A percentile compares a stretch with the other conserved stretches of the same genome.
These are phyloP conservation scores for Harpalus rufipes DNA, from an alignment of 2,888 invertebrate species.

Conservation along the genomic window DNA sequence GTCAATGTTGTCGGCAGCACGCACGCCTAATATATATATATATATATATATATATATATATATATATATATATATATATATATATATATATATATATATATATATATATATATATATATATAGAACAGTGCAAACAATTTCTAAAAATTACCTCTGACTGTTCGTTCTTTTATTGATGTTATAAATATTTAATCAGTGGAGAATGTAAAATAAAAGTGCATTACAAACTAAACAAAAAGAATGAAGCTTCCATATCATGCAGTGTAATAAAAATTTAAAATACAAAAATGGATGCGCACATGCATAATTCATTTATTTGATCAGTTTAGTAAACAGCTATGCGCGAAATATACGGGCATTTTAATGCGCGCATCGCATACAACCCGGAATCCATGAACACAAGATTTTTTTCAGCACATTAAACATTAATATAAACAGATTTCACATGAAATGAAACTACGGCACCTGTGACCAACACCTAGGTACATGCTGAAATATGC, in stretches of 20 bases:
- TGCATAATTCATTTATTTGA: slow-evolving; percentile 39
- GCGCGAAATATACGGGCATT: slow-evolving; percentile 16
- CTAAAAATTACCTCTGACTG: not conserved
- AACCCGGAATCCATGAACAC: slow-evolving; percentile 35
- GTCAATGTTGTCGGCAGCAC: no score
- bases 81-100: no score
- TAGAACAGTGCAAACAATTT: no score
- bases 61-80: no score
- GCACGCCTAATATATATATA: no score
- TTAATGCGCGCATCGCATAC: slow-evolving; percentile 37
- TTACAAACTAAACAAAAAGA: not conserved
- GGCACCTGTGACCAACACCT: slow-evolving; percentile 43
- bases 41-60: no score
- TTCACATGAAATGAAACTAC: slow-evolving; percentile 34
- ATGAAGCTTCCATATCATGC: not conserved
- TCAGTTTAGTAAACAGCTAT: slow-evolving; percentile 34
- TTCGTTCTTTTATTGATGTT: slow-evolving; percentile 1
- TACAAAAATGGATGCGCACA: slow-evolving; percentile 25
- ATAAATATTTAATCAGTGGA: slow-evolving; percentile 16
- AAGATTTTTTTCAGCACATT: slow-evolving; percentile 40
- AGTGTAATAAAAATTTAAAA: slow-evolving; percentile 39
- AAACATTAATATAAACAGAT: slow-evolving; percentile 55
- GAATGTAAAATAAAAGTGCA: not conserved
- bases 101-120: no score
- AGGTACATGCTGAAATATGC: not conserved